Percentiles rank a stretch among this genome's conserved stretches.
Evolutionary conservation across 2,113 vertebrate genomes (phyloP).

Genomic region (Odocoileus hemionus): DNA sequence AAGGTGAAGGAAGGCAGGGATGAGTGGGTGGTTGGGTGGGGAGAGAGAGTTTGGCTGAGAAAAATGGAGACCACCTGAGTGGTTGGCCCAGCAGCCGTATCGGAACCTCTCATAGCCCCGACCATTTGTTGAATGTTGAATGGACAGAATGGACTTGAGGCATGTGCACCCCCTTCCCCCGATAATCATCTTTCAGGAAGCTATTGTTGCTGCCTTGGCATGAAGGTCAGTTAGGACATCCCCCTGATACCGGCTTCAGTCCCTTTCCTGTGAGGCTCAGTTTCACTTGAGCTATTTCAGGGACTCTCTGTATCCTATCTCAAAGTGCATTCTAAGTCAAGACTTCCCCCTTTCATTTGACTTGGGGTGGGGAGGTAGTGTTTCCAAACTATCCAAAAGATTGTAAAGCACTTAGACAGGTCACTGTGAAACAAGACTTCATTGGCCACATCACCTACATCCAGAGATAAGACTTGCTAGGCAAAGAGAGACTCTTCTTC

Average conservation of each 20-base stretch:
- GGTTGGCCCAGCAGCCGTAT: background rate
- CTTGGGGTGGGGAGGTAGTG: background rate
- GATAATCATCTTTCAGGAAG: background rate
- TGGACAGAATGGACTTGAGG: background rate
- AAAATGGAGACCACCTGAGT: background rate
- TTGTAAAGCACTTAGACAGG: background rate
- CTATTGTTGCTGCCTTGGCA: background rate
- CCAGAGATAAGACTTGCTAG: background rate
- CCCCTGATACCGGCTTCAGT: background rate
- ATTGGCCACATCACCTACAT: background rate
- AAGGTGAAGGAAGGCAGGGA: background rate
- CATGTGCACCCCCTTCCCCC: rapidly evolving
- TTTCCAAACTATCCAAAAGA: background rate
- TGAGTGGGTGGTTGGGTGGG: background rate
- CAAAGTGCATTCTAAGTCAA: background rate
- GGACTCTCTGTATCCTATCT: background rate
- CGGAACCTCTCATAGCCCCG: background rate
- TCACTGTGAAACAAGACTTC: background rate
- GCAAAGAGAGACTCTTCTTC: background rate
- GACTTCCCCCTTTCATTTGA: background rate
- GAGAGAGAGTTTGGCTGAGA: background rate
- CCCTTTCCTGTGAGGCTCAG: background rate
- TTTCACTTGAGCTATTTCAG: background rate
- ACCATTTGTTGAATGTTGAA: background rate
- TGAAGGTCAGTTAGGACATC: background rate